Percentiles rank a stretch among this genome's conserved stretches.
phyloP scores from a whole-genome alignment of 2,113 vertebrate species.

The Gymnarchus niloticus region DNA sequence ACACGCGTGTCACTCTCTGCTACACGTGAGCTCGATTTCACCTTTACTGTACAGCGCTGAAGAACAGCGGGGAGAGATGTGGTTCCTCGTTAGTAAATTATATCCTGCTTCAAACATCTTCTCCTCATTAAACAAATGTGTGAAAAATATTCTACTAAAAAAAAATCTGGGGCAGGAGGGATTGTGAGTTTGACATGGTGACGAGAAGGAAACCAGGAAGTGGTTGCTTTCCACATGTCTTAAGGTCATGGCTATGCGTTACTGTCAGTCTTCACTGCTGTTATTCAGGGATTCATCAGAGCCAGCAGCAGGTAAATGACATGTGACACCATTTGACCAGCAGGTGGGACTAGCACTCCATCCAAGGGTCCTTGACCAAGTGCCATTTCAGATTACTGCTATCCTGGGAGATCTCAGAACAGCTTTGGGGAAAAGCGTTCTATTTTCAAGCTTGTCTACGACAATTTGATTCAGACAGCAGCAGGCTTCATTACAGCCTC shows the following conservation, averaged over 20 bases:
- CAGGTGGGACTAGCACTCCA: conserved; percentile 13
- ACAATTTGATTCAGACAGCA: background rate
- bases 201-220: background rate
- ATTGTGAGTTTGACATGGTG: background rate
- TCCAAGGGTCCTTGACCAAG: background rate
- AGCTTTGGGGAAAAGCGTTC: background rate
- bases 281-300: background rate
- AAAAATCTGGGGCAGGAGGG: background rate
- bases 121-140: background rate
- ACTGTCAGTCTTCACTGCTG: background rate
- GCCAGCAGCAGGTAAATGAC: background rate
- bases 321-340: background rate
- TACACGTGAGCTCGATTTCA: background rate
- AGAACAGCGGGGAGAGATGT: background rate
- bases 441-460: background rate
- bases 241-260: background rate
- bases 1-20: too few relatives aligned
- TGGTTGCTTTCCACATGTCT: background rate
- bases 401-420: background rate
- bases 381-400: background rate
- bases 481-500: conserved; percentile 3
- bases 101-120: background rate
- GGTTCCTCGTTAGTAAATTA: background rate
- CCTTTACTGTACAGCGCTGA: background rate
- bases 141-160: background rate